Evolutionary conservation across 2,113 vertebrate genomes (phyloP).

Genomic region (Etia nguti): DNA sequence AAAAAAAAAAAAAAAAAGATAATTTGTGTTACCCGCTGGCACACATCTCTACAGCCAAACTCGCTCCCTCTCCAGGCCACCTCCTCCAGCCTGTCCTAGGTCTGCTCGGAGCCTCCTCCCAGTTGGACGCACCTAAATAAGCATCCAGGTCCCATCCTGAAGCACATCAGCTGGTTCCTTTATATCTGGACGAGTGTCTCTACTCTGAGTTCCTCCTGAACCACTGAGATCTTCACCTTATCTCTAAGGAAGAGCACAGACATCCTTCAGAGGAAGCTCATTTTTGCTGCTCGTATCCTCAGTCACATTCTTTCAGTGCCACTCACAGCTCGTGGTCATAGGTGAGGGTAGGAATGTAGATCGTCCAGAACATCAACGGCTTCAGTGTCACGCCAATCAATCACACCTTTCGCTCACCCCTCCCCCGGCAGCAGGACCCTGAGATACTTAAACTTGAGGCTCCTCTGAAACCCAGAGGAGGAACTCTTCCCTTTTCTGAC

Average conservation of each 20-base stretch:
- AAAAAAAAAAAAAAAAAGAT: no score
- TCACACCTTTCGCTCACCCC: background rate
- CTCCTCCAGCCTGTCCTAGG: background rate
- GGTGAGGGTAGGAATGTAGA: background rate
- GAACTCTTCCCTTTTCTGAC: background rate
- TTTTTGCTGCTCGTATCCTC: background rate
- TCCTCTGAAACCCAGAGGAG: background rate
- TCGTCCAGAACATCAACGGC: background rate
- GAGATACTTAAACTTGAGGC: background rate
- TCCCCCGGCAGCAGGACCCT: accelerated
- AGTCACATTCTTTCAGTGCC: background rate
- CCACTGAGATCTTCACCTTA: background rate
- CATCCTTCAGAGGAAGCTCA: background rate
- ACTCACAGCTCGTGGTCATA: background rate
- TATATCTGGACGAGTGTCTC: background rate
- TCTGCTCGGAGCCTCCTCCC: background rate
- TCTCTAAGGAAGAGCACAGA: background rate
- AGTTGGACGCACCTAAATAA: background rate
- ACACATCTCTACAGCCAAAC: background rate
- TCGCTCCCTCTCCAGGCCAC: background rate
- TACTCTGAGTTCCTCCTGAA: background rate
- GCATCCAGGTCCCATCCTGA: background rate
- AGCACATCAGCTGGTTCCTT: background rate
- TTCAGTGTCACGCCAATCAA: background rate
- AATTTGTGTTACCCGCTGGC: background rate